Percentiles rank a stretch among this genome's conserved stretches.
Conservation (phyloP, 1,140 invertebrate species). For the Thalassaphorura encarpata region DNA sequence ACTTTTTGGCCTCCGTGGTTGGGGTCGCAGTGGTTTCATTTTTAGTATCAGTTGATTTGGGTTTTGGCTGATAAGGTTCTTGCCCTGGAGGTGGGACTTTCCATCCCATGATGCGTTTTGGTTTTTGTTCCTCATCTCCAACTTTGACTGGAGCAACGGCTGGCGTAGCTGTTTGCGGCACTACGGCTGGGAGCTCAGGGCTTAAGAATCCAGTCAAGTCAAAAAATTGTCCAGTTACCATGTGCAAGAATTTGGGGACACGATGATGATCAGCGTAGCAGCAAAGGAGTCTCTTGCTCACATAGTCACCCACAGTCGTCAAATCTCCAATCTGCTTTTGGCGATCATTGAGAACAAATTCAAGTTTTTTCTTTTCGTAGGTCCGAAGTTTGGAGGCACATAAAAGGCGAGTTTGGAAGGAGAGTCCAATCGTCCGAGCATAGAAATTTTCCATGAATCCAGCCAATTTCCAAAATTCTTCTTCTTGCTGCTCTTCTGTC, state of each 20-base stretch:
- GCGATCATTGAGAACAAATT: conserved; percentile 2
- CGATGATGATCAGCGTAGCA: conserved; percentile 16
- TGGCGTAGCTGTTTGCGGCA: no score
- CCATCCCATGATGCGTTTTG: no score
- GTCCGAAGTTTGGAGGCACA: conserved; percentile 10
- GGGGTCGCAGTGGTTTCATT: no score
- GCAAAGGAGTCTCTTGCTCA: conserved; percentile 28
- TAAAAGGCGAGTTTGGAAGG: conserved; percentile 5
- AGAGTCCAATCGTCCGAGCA: conserved; percentile 7
- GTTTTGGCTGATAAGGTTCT: no score
- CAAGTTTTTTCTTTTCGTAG: conserved; percentile 20
- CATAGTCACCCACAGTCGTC: conserved; percentile 24
- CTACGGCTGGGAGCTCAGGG: background rate
- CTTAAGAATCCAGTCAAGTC: conserved; percentile 20
- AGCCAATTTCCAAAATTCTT: conserved; percentile 13
- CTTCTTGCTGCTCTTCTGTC: conserved; percentile 12
- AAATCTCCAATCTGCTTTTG: conserved; percentile 12
- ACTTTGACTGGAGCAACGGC: no score
- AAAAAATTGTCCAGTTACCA: conserved; percentile 23
- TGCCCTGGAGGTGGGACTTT: no score
- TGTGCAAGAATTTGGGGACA: conserved; percentile 19
- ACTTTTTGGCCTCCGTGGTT: no score
- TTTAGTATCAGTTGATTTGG: no score
- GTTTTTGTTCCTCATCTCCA: no score
- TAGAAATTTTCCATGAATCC: conserved; percentile 21